Evolutionary conservation across 1,140 invertebrate genomes (phyloP).

Genomic region (Drosophila sechellia): DNA sequence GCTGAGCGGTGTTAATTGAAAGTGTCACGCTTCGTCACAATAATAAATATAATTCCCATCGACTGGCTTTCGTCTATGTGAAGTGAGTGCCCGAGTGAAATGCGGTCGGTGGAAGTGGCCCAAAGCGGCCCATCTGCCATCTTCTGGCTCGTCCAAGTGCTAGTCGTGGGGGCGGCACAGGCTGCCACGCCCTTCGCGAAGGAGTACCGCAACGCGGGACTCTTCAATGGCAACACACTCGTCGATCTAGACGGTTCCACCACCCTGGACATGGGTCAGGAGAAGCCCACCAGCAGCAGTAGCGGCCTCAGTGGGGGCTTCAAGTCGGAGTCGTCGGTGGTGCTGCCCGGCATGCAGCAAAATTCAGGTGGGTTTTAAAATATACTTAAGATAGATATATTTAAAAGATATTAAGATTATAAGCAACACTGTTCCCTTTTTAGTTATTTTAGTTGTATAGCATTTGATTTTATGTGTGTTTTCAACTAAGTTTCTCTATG

Average conservation of each 20-base stretch:
- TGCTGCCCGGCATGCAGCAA: slow-evolving; percentile 62
- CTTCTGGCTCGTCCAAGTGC: slow-evolving; percentile 35
- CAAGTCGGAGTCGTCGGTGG: slow-evolving; percentile 67
- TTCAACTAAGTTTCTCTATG: not conserved
- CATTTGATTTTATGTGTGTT: not conserved
- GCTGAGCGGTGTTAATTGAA: slow-evolving; percentile 60
- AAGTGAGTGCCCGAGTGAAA: slow-evolving; percentile 23
- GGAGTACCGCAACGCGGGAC: slow-evolving; percentile 68
- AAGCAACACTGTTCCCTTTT: too few relatives aligned
- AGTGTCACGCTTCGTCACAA: slow-evolving; percentile 56
- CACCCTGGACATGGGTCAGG: slow-evolving; percentile 58
- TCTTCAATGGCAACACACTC: slow-evolving; percentile 63
- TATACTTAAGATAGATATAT: too few relatives aligned
- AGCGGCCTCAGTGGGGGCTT: slow-evolving; percentile 26
- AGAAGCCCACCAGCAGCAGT: slow-evolving; percentile 50
- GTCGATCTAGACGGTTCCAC: slow-evolving; percentile 64
- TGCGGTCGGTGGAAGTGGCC: slow-evolving; percentile 53
- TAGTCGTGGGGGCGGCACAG: slow-evolving; percentile 41
- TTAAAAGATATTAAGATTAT: too few relatives aligned
- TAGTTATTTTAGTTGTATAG: too few relatives aligned
- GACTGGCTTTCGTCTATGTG: slow-evolving; percentile 41
- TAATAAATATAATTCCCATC: slow-evolving; percentile 28
- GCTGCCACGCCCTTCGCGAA: slow-evolving; percentile 70
- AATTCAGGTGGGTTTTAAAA: slow-evolving; percentile 48
- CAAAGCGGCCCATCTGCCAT: slow-evolving; percentile 47